Evolutionary conservation across 2,797 vertebrate genomes (phyloP), one percentile per base, ranked within the genome.

Genomic region (Sebastes cheni): DNA sequence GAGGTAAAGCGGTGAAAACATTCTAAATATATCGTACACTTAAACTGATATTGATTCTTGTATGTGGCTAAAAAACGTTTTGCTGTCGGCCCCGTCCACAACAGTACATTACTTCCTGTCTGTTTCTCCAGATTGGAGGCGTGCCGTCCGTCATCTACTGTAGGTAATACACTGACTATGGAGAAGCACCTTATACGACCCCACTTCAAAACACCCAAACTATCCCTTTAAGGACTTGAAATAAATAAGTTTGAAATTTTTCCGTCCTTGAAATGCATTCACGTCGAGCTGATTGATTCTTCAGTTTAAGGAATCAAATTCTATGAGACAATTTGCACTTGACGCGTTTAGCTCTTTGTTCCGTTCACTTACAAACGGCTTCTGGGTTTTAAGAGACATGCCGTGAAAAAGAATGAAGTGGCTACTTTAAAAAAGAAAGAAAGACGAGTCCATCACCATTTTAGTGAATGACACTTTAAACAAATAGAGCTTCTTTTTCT

Each of bases 361-460:
- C 29, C 5, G 34, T 67, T 81, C 23, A 8, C 12, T 23, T 77
- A 29, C 30, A 65, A 70, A 80, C 66, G 18, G 42, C 42, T 46
- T 46, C 42, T 18, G 42, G 42, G 16, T 16, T 46, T 46, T 46
- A 46, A 46, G 42, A 46, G 42, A 46, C 16, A 23, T 27, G n/a
- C 29, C 6, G 18, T 77, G 27, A 27, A 30, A 60, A 67, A 76
- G 72, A 16, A 76, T 64, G 5, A 77, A 87, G 72, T 75, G 61
- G 69, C 72, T 60, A 29, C 76, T 87, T 86, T 62, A 55, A 75
- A 36, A 36, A 36, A 36, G 34, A 75, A 61, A 9, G 18, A 42
- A 42, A 42, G 39, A 42, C 13, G 12, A 29, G 34, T 50, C 67
- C 42, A 11, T 67, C 52, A 6, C 11, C 18, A 1, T 68, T 56